These are phyloP conservation scores for Dendrolimus houi DNA, from an alignment of 2,888 invertebrate genomes.

Conservation along the genomic window DNA sequence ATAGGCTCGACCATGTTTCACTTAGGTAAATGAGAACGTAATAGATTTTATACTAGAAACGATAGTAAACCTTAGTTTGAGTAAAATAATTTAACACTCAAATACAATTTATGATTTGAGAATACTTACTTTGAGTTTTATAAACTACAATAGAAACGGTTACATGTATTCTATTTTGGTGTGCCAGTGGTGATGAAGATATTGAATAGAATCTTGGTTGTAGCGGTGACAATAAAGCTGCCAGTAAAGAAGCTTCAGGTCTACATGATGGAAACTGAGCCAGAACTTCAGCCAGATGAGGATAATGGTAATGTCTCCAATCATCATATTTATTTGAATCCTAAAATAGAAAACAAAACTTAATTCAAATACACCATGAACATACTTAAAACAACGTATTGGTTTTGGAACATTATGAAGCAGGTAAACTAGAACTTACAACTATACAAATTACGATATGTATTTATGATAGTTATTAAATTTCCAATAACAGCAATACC, in stretches of 20 bases:
- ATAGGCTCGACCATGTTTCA: too few species aligned
- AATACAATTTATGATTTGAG: too few species aligned
- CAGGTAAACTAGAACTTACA: too few species aligned
- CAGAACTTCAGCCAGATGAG: conserved; percentile 91
- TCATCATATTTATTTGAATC: conserved; percentile 93
- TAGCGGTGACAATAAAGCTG: conserved; percentile 87
- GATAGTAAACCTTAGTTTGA: too few species aligned
- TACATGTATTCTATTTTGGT: conserved; percentile 86
- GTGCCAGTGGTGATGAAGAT: conserved; percentile 88
- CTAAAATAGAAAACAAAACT: conserved; percentile 47
- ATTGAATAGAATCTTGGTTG: conserved; percentile 97
- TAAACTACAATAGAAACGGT: conserved; percentile 95
- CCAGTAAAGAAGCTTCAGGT: conserved; percentile 87
- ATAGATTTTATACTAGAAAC: too few species aligned
- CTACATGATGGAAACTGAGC: conserved; percentile 90
- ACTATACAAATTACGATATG: too few species aligned
- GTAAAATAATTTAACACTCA: too few species aligned
- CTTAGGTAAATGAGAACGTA: too few species aligned
- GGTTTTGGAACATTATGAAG: background rate
- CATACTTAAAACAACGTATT: too few species aligned
- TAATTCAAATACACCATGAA: too few species aligned
- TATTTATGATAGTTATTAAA: too few species aligned
- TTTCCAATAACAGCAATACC: too few species aligned
- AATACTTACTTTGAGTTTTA: conserved; percentile 81
- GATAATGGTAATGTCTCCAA: conserved; percentile 91